Evolutionary conservation across 2,113 vertebrate species (phyloP).

Genomic region (Podarcis muralis): DNA sequence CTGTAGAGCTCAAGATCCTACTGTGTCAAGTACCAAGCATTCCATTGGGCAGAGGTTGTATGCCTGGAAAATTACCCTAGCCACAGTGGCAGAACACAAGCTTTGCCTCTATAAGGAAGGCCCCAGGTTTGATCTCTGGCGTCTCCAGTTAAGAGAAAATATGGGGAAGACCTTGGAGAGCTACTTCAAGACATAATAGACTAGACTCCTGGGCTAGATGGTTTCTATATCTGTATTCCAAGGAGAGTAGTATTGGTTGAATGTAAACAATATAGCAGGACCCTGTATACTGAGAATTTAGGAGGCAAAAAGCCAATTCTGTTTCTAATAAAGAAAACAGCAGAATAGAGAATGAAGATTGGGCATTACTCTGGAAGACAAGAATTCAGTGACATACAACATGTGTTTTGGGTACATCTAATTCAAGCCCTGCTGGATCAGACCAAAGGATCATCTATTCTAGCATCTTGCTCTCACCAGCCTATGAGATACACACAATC

Average conservation of each 20-base stretch:
- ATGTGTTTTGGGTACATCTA: too few relatives aligned
- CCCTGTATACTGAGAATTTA: not conserved
- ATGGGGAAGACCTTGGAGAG: not conserved
- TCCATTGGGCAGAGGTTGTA: not conserved
- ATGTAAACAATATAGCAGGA: not conserved
- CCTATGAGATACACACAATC: not conserved
- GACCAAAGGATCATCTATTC: not conserved
- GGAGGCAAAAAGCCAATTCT: too few relatives aligned
- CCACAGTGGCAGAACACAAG: not conserved
- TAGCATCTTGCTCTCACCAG: not conserved
- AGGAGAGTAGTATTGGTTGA: not conserved
- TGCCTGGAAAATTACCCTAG: not conserved
- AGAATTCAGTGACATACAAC: too few relatives aligned
- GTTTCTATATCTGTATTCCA: not conserved
- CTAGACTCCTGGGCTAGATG: not conserved
- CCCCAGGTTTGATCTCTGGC: not conserved
- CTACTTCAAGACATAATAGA: not conserved
- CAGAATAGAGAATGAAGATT: not conserved
- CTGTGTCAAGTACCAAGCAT: not conserved
- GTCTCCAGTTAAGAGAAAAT: not conserved
- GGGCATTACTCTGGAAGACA: too few relatives aligned
- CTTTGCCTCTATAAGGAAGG: not conserved
- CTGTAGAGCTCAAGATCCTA: not conserved
- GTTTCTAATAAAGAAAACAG: not conserved
- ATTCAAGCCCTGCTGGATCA: not conserved